Conservation (phyloP, 2,113 vertebrate genomes). For the Beaufortia kweichowensis region DNA sequence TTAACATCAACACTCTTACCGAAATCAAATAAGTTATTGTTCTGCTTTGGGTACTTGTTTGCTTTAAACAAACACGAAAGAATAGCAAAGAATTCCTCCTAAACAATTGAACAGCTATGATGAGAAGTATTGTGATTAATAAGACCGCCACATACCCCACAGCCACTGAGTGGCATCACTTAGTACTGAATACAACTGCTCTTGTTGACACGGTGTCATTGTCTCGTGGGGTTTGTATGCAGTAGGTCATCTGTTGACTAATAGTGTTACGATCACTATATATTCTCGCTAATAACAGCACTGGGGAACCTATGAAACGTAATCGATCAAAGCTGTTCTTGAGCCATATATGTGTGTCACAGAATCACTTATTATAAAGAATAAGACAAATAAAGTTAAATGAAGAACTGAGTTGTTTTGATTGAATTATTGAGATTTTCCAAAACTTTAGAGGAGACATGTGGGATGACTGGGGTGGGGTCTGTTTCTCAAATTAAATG, state of each 20-base stretch:
- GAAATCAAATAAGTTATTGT: conserved; percentile 36
- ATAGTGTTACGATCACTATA: conserved; percentile 4
- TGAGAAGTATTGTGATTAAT: conserved; percentile 15
- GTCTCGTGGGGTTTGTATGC: conserved; percentile 38
- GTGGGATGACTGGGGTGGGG: no score
- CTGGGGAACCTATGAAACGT: neutral
- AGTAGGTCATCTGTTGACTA: conserved; percentile 21
- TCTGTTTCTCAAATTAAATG: no score
- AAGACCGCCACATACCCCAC: conserved; percentile 22
- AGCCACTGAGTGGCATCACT: conserved; percentile 17
- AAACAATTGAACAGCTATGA: conserved; percentile 22
- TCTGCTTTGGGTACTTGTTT: conserved; percentile 3
- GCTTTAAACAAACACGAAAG: conserved; percentile 27
- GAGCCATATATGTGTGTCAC: neutral
- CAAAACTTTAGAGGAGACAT: no score
- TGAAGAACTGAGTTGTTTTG: no score
- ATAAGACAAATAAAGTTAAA: no score
- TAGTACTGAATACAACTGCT: conserved; percentile 41
- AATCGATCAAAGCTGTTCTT: neutral
- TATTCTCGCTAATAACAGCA: conserved; percentile 25
- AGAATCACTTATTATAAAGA: no score
- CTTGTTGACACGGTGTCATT: conserved; percentile 33
- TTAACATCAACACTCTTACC: conserved; percentile 22
- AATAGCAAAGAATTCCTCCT: neutral
- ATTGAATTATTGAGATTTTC: no score